Conservation (phyloP, 1,140 invertebrate genomes). For the Atta cephalotes region DNA sequence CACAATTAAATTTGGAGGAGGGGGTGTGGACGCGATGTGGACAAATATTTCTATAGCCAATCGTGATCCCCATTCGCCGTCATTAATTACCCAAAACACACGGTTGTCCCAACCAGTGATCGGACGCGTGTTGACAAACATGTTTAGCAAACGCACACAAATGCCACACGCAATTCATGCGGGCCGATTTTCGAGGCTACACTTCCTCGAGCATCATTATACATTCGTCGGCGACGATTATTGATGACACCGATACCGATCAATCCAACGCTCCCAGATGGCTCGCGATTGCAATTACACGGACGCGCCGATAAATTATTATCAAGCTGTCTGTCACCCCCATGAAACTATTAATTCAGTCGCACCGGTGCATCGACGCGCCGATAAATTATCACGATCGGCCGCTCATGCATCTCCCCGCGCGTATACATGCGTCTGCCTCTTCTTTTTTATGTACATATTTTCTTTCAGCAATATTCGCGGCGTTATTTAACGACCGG, state of each 20-base stretch:
- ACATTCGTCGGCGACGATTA: conserved; percentile 60
- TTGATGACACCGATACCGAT: conserved; percentile 66
- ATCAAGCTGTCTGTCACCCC: conserved; percentile 73
- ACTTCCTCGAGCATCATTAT: conserved; percentile 67
- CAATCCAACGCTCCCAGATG: conserved; percentile 66
- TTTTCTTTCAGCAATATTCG: conserved; percentile 51
- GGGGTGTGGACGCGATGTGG: neutral
- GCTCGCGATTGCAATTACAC: conserved; percentile 73
- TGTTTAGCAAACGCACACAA: conserved; percentile 40
- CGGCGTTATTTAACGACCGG: conserved; percentile 46
- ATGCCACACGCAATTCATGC: conserved; percentile 8
- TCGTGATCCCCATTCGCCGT: conserved; percentile 38
- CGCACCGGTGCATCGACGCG: conserved; percentile 59
- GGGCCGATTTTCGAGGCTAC: conserved; percentile 51
- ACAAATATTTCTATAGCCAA: conserved; percentile 50
- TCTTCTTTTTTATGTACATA: conserved; percentile 20
- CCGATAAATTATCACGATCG: conserved; percentile 68
- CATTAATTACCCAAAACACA: conserved; percentile 60
- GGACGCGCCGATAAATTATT: conserved; percentile 71
- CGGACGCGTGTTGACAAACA: conserved; percentile 36
- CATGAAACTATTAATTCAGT: conserved; percentile 74
- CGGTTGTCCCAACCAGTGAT: conserved; percentile 38
- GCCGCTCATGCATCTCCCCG: neutral
- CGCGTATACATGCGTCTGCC: neutral
- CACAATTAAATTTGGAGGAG: conserved; percentile 9